phyloP scores from a whole-genome alignment of 2,888 invertebrate genomes.

The Sphecodes monilicornis region DNA sequence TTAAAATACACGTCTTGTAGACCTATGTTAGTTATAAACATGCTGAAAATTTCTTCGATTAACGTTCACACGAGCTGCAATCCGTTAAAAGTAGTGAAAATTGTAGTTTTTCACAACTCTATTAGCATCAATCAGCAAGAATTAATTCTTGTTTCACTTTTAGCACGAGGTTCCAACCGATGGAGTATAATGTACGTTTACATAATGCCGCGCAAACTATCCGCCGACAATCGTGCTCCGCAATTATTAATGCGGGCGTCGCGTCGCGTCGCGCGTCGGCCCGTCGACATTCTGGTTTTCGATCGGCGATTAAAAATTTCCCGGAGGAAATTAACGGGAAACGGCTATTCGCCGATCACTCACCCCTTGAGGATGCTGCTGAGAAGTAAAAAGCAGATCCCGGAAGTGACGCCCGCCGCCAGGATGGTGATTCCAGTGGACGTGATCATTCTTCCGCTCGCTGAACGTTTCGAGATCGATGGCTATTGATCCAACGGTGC shows the following conservation, averaged over 20 bases:
- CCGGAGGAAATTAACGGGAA: background rate
- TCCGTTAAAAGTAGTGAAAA: too few species aligned
- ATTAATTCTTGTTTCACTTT: background rate
- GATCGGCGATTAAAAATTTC: background rate
- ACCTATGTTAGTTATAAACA: too few species aligned
- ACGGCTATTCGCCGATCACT: conserved; percentile 75
- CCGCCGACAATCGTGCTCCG: background rate
- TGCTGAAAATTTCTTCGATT: too few species aligned
- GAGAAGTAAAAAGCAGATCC: conserved; percentile 88
- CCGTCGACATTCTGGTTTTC: conserved; percentile 3
- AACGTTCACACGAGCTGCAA: too few species aligned
- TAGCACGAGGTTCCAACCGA: background rate
- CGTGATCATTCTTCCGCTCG: conserved; percentile 82
- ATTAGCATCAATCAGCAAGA: too few species aligned
- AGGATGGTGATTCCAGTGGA: conserved; percentile 88
- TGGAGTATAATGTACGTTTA: background rate
- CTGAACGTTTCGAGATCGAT: background rate
- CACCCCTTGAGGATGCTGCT: conserved; percentile 87
- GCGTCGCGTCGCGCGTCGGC: too few species aligned
- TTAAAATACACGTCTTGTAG: too few species aligned
- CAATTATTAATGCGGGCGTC: background rate
- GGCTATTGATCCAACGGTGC: conserved; percentile 1
- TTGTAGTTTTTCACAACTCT: too few species aligned
- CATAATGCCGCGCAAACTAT: background rate
- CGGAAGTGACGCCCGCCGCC: conserved; percentile 89